Percentiles rank a stretch among this genome's conserved stretches.
Evolutionary conservation across 2,888 invertebrate genomes (phyloP).

Genomic region (Hirtodrosophila duncani): DNA sequence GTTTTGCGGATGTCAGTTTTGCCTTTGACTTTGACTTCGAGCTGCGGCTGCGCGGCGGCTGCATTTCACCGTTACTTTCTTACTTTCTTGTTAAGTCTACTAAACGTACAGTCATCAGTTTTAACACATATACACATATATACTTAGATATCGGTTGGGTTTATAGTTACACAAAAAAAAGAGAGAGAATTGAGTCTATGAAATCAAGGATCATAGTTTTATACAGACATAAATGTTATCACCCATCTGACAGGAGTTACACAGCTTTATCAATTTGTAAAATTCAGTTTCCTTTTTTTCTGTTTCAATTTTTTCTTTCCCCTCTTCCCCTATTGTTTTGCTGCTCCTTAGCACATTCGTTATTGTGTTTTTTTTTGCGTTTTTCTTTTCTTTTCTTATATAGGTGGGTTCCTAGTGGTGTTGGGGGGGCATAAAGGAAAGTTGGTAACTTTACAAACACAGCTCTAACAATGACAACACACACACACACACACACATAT

Average conservation of each 20-base stretch:
- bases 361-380: conserved; percentile 37
- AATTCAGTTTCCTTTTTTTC: conserved; percentile 10
- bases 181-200: conserved; percentile 40
- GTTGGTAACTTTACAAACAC: conserved; percentile 60
- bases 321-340: conserved; percentile 4
- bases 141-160: conserved; percentile 25
- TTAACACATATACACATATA: conserved; percentile 16
- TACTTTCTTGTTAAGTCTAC: not conserved
- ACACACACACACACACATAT: conserved; percentile 40
- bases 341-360: conserved; percentile 45
- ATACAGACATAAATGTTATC: conserved; percentile 69
- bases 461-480: conserved; percentile 60
- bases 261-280: conserved; percentile 45
- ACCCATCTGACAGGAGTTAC: conserved; percentile 79
- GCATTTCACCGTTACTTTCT: no score
- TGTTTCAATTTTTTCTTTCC: conserved; percentile 15
- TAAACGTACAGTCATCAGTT: conserved; percentile 45
- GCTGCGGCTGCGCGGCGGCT: no score
- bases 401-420: conserved; percentile 73
- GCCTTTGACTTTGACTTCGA: conserved; percentile 1
- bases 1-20: not conserved
- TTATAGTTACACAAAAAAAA: conserved; percentile 41
- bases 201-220: conserved; percentile 50
- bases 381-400: conserved; percentile 26
- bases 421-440: no score